Evolutionary conservation across 2,888 invertebrate genomes (phyloP), one percentile per base, ranked within the genome.

Genomic region (Netelia virgata): DNA sequence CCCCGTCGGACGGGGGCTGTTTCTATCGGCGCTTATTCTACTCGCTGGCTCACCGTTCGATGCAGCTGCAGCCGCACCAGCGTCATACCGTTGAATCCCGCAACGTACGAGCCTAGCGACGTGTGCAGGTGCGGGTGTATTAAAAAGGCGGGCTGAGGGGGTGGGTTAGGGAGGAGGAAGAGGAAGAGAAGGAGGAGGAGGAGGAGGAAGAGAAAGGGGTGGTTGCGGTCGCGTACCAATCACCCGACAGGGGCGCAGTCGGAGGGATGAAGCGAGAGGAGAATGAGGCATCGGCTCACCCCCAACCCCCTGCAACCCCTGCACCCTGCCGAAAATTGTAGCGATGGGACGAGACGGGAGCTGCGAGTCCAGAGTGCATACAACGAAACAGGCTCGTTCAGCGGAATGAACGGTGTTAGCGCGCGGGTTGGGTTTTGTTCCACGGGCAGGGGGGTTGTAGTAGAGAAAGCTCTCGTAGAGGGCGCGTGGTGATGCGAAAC

Each of bases 101-200:
- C 82, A 61, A 80, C 77, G 80, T 72, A 85, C 73, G 80, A 74
- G 76, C 76, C 73, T 77, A 90, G 88, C 87, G 87, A 81, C 83
- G 88, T 86, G 90, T 91, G 90, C 90, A 91, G 91, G 91, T 92
- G 92, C 90, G 90, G 92, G 90, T 91, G 92, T 92, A 93, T 92
- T 93, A 93, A 93, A 93, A 93, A 92, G 89, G 90, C 88, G 90
- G 90, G 91, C 90, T 89, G 90, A 91, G 89, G 92, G 93, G 86
- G 89, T 88, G 87, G 86, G 83, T 87, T 85, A 88, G 87, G 86
- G 87, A 79, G 83, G 66, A 75, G 72, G 41, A 23, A 69, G 68
- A 2, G 57, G 81, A 85, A 78, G 75, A 47, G 55, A 73, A 59
- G 69, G 84, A 36, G 84, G 75, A 28, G 28, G 28, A 3, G 28